Conservation (phyloP, 1,140 invertebrate genomes). For the Hormaphis cornu region DNA sequence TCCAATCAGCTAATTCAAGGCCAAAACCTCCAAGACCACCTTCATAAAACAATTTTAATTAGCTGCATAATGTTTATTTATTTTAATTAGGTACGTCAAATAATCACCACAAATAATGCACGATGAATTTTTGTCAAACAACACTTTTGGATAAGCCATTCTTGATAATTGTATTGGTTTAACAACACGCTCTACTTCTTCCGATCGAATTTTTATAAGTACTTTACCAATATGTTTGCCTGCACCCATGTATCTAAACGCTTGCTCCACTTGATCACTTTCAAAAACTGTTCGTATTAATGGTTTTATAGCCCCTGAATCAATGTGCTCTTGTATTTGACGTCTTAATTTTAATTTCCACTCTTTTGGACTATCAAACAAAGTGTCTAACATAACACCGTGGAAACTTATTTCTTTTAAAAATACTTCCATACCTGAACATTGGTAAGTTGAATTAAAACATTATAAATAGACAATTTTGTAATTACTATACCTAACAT, state of each 20-base stretch:
- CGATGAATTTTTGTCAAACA: slow-evolving; percentile 44
- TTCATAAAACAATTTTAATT: slow-evolving; percentile 40
- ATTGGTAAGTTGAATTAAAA: not conserved
- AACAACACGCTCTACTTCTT: slow-evolving; percentile 41
- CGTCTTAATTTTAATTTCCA: slow-evolving; percentile 43
- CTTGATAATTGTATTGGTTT: slow-evolving; percentile 40
- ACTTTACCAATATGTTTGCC: slow-evolving; percentile 86
- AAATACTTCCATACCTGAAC: slow-evolving; percentile 54
- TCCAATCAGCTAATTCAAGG: slow-evolving; percentile 80
- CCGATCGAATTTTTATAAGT: slow-evolving; percentile 56
- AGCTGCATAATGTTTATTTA: not conserved
- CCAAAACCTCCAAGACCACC: slow-evolving; percentile 85
- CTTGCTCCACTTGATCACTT: slow-evolving; percentile 53
- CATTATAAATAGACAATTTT: not conserved
- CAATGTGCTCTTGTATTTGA: slow-evolving; percentile 54
- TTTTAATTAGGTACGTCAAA: not conserved
- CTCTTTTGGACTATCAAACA: slow-evolving; percentile 48
- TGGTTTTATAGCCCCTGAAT: slow-evolving; percentile 55
- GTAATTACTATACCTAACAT: slow-evolving; percentile 44
- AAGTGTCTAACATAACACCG: slow-evolving; percentile 71
- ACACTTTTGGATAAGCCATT: slow-evolving; percentile 48
- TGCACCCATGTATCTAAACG: slow-evolving; percentile 52
- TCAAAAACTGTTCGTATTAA: slow-evolving; percentile 52
- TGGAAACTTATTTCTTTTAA: slow-evolving; percentile 76
- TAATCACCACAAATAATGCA: slow-evolving; percentile 46